Evolutionary conservation across 2,113 vertebrate species (phyloP).

Genomic region (Lagopus leucura): DNA sequence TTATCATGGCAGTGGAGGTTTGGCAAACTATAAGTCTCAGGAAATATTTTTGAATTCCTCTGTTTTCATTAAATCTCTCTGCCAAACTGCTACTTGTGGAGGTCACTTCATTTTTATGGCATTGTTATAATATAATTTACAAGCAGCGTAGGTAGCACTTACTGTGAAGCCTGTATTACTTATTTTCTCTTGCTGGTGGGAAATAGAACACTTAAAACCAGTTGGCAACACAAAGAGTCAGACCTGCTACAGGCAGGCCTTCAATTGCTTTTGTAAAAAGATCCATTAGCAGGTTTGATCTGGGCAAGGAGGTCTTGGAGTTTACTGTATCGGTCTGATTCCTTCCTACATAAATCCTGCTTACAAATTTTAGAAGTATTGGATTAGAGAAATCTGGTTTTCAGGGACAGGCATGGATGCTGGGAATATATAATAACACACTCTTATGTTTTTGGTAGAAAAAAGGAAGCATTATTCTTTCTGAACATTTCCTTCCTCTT

Average conservation of each 20-base stretch:
- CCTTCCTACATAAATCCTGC: conserved; percentile 19
- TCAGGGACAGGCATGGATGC: conserved; percentile 23
- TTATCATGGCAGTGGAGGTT: not conserved
- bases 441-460: not conserved
- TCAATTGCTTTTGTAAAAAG: conserved; percentile 13
- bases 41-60: not conserved
- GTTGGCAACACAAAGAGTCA: conserved; percentile 18
- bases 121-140: not conserved
- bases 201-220: conserved; percentile 6
- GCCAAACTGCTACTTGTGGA: not conserved
- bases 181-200: conserved; percentile 15
- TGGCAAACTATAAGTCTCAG: not conserved
- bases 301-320: conserved; percentile 18
- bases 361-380: conserved; percentile 40
- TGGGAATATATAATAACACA: not conserved
- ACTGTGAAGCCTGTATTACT: conserved; percentile 14
- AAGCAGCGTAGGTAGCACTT: not conserved
- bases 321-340: conserved; percentile 25
- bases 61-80: not conserved
- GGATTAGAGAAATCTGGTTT: conserved; percentile 50
- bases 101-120: not conserved
- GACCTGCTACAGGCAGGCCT: conserved; percentile 1
- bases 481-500: conserved; percentile 62
- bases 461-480: conserved; percentile 50
- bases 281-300: conserved; percentile 43